These are phyloP conservation scores for Smutsia gigantea DNA, from an alignment of 2,797 vertebrate species.

Conservation along the genomic window DNA sequence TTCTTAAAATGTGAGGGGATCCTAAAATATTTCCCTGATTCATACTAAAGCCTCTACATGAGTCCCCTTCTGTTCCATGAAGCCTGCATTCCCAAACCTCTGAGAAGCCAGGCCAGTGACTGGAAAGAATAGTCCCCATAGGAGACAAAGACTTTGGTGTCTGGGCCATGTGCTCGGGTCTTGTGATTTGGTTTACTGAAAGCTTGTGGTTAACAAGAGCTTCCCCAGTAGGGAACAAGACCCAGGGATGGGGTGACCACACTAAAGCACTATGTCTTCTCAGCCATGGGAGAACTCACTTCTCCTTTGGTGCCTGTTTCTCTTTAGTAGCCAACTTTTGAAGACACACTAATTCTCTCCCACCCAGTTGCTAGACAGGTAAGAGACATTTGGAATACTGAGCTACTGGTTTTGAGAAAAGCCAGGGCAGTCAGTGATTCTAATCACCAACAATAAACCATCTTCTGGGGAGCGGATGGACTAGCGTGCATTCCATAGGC, in stretches of 20 bases:
- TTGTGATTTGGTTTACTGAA: not conserved
- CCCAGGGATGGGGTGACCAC: not conserved
- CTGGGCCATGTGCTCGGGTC: not conserved
- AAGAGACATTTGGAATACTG: not conserved
- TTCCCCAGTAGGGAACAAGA: not conserved
- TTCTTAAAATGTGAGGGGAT: not conserved
- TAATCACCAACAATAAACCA: not conserved
- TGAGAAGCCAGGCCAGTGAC: not conserved
- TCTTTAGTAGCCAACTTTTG: not conserved
- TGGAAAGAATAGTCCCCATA: not conserved
- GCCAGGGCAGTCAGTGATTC: not conserved
- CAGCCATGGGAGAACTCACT: not conserved
- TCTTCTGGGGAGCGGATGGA: not conserved
- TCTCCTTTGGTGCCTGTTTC: not conserved
- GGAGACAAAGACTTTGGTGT: not conserved
- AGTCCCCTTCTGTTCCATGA: not conserved
- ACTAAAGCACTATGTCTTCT: not conserved
- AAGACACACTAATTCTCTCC: not conserved
- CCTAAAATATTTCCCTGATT: not conserved
- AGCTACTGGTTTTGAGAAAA: constrained; percentile 15
- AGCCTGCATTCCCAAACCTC: not conserved
- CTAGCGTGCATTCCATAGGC: accelerated
- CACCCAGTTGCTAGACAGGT: not conserved
- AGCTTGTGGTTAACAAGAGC: not conserved
- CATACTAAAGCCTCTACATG: not conserved